Evolutionary conservation across 2,797 vertebrate genomes (phyloP), one percentile per base, ranked within the genome.

Genomic region (Eulemur albifrons): DNA sequence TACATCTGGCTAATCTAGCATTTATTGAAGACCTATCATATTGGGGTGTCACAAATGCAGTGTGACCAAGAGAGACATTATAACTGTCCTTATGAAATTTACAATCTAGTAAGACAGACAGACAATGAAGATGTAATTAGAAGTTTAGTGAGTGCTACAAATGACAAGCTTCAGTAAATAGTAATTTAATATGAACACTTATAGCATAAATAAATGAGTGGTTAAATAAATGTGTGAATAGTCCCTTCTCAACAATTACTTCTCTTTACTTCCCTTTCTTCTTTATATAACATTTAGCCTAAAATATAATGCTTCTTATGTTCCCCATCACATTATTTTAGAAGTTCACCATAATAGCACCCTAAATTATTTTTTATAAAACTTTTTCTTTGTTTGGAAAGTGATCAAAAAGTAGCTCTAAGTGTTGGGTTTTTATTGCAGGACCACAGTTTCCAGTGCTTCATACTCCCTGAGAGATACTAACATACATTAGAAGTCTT

Each of bases 321-420:
- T 65, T 70, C 15, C 14, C 52, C 54, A 69, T 93, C n/a, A 61
- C 48, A 43, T 88, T 87, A 90, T 72, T 87, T 96, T 77, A 87
- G 70, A 95, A 90, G 67, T 97, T 95, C 15, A 67, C 11, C 92
- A 4, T 35, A 32, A 52, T 94, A 88, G 23, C 3, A 32, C 25
- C 69, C 43, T 43, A 89, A 90, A 72, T 85, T 43, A 65, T 50
- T 90, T 77, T 63, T 52, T 40, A 18, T 27, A 67, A 89, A 93
- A 75, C 3, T 15, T 96, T 69, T 82, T 79, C 32, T 87, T 85
- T 87, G 13, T 94, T 63, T 65, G 10, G 75, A 59, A 95, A 90
- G 43, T 94, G 35, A 79, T 84, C 14, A 83, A 91, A 94, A 89
- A 72, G n/a, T 90, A 93, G n/a, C 32, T 81, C 11, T n/a, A 83